Conservation (phyloP, 2,888 invertebrate species). For the Lutraria lutraria region DNA sequence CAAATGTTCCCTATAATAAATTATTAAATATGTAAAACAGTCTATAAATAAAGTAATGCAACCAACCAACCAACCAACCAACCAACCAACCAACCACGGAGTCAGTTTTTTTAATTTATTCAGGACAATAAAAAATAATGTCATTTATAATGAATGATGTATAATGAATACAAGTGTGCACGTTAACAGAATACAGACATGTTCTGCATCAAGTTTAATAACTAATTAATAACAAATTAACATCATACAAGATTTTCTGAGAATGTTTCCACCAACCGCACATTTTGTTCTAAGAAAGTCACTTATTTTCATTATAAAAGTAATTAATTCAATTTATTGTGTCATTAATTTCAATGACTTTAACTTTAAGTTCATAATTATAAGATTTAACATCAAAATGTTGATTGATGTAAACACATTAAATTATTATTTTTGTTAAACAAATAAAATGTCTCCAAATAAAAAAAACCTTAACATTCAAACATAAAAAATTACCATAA, state of each 20-base stretch:
- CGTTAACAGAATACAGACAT: background rate
- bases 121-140: constrained; percentile 1
- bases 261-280: background rate
- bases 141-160: background rate
- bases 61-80: too few relatives aligned
- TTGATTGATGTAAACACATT: constrained; percentile 25
- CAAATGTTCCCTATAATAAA: too few relatives aligned
- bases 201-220: constrained; percentile 11
- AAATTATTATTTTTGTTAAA: constrained; percentile 25
- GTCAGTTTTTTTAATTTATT: background rate
- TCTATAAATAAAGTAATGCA: too few relatives aligned
- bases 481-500: constrained; percentile 51
- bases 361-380: background rate
- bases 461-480: constrained; percentile 8
- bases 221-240: background rate
- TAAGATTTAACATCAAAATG: constrained; percentile 7
- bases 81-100: background rate
- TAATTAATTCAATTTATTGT: constrained; percentile 20
- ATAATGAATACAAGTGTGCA: constrained; percentile 2
- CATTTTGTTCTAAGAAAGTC: constrained; percentile 3
- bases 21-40: too few relatives aligned
- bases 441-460: constrained; percentile 24
- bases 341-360: constrained; percentile 5
- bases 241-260: background rate
- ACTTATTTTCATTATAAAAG: constrained; percentile 25